These are phyloP conservation scores for Talpa occidentalis DNA, from an alignment of 2,113 vertebrate species.

Conservation along the genomic window DNA sequence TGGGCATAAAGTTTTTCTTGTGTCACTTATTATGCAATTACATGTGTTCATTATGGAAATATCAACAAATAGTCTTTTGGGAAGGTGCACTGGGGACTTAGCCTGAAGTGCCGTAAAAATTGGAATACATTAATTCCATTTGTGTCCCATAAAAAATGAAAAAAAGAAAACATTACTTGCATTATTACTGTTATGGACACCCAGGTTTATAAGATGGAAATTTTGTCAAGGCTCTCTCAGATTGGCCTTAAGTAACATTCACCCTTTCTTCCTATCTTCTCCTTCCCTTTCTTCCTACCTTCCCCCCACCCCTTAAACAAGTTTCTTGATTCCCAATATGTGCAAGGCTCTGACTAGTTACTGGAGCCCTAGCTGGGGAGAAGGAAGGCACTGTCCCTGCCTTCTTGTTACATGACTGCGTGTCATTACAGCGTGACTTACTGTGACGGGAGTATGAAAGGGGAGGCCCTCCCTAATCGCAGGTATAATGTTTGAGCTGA, in stretches of 20 bases:
- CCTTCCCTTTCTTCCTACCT: neutral
- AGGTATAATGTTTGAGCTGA: neutral
- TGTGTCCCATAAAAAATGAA: constrained; percentile 7
- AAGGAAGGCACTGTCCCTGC: neutral
- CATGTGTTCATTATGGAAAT: constrained; percentile 5
- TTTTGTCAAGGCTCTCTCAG: neutral
- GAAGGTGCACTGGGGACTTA: neutral
- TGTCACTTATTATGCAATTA: neutral
- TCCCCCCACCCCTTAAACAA: neutral
- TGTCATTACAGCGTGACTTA: neutral
- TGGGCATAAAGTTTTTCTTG: neutral
- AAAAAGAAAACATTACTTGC: neutral
- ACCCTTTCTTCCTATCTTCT: neutral
- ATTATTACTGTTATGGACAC: neutral
- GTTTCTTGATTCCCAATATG: neutral
- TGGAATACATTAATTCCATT: neutral
- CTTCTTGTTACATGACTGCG: neutral
- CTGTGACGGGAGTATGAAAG: neutral
- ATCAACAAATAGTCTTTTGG: neutral
- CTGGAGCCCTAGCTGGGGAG: neutral
- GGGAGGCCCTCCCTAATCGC: neutral
- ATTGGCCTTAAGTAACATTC: neutral
- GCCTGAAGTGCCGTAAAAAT: neutral
- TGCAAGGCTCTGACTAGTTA: neutral
- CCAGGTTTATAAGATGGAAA: neutral